These are phyloP conservation scores for Isoperla grammatica DNA, from an alignment of 2,888 invertebrate genomes.

Conservation along the genomic window DNA sequence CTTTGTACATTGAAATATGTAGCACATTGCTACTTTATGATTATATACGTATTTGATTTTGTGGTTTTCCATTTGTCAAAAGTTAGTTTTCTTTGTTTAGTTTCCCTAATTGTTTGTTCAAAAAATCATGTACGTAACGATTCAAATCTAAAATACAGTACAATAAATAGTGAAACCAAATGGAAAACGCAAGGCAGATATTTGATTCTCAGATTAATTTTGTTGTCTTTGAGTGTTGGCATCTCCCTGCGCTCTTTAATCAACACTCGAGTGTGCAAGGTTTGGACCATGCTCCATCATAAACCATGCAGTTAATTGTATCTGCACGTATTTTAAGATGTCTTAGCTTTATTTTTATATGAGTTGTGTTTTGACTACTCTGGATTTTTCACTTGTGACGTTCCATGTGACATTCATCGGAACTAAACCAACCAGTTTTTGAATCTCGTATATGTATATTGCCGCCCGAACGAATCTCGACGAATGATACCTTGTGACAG, in stretches of 20 bases:
- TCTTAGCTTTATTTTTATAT: no score
- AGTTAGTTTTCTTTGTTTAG: neutral
- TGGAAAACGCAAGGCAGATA: neutral
- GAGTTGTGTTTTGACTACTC: no score
- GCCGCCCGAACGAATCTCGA: no score
- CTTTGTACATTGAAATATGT: constrained; percentile 5
- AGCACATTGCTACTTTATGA: constrained; percentile 7
- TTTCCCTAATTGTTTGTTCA: neutral
- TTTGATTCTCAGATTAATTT: no score
- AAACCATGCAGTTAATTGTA: no score
- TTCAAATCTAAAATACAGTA: constrained; percentile 4
- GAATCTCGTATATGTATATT: no score
- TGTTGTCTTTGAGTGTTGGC: neutral
- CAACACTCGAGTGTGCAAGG: neutral
- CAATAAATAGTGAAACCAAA: neutral
- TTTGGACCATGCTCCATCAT: neutral
- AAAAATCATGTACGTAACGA: neutral
- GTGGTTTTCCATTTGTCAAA: constrained; percentile 7
- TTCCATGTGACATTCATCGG: no score
- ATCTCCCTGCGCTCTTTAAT: neutral
- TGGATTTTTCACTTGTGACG: no score
- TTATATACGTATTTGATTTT: constrained; percentile 2
- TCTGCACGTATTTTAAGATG: no score
- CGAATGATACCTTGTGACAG: no score
- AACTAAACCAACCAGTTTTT: no score